phyloP scores from a whole-genome alignment of 2,113 vertebrate genomes.

The Urocynchramus pylzowi region DNA sequence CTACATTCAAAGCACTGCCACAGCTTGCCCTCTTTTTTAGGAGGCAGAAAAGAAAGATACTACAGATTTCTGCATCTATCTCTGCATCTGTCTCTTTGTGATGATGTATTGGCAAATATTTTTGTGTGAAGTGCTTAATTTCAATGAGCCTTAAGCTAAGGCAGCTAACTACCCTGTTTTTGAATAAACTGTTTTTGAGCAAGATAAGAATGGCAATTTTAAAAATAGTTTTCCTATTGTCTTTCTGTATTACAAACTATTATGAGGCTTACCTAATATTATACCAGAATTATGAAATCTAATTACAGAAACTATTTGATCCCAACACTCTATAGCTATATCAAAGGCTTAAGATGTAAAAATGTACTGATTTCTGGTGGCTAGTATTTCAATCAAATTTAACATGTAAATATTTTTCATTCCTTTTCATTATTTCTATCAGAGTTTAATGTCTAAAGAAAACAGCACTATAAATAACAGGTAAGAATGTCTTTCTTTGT shows the following conservation, averaged over 20 bases:
- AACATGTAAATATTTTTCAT: constrained; percentile 10
- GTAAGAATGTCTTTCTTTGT: not conserved
- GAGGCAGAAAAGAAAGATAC: not conserved
- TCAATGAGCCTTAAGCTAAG: not conserved
- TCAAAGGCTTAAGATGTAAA: constrained; percentile 34
- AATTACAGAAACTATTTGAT: constrained; percentile 57
- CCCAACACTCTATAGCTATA: not conserved
- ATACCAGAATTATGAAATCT: constrained; percentile 14
- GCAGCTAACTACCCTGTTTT: not conserved
- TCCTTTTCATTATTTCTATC: constrained; percentile 20
- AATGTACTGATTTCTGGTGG: constrained; percentile 26
- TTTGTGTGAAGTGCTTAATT: not conserved
- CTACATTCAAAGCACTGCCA: not conserved
- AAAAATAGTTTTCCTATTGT: not conserved
- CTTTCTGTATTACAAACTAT: constrained; percentile 8
- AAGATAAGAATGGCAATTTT: not conserved
- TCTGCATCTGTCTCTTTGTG: not conserved
- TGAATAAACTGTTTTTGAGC: not conserved
- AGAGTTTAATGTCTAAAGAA: not conserved
- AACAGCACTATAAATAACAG: not conserved
- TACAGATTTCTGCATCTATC: not conserved
- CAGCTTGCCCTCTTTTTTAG: not conserved
- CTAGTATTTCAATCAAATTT: constrained; percentile 19
- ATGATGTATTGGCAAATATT: not conserved
- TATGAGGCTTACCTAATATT: not conserved